These are phyloP conservation scores for Paraplagusia blochii DNA, from an alignment of 2,113 vertebrate species.

Conservation along the genomic window DNA sequence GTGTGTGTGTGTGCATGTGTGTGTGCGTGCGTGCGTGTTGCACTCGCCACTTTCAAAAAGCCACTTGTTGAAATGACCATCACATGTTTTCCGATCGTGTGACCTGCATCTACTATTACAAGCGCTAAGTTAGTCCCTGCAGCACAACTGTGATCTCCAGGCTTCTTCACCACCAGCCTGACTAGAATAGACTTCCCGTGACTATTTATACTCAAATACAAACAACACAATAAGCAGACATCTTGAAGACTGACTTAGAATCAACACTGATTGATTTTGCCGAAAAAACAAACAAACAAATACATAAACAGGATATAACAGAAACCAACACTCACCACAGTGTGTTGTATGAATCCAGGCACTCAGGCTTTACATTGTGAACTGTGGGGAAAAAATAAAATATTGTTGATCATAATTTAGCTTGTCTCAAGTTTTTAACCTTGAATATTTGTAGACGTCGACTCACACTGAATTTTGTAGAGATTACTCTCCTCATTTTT, in stretches of 20 bases:
- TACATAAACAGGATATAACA: no score
- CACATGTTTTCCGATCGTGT: neutral
- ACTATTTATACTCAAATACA: constrained; percentile 18
- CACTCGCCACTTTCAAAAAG: neutral
- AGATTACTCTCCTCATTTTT: constrained; percentile 93
- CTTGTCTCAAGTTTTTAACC: neutral
- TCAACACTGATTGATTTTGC: no score
- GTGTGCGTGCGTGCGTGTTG: neutral
- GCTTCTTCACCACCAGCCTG: constrained; percentile 39
- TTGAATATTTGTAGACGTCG: neutral
- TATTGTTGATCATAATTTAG: neutral
- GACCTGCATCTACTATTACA: constrained; percentile 9
- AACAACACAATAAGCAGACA: neutral
- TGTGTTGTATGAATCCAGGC: constrained; percentile 94
- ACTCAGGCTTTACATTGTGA: constrained; percentile 98
- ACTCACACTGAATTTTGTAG: constrained; percentile 95
- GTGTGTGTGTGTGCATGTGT: neutral
- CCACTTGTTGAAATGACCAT: constrained; percentile 1
- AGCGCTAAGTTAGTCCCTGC: constrained; percentile 11
- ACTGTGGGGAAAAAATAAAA: constrained; percentile 83
- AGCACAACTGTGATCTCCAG: constrained; percentile 2
- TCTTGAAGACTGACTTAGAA: no score
- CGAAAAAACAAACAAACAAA: no score
- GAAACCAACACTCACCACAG: constrained; percentile 83
- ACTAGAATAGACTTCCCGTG: constrained; percentile 48